Evolutionary conservation across 2,888 invertebrate species (phyloP), one percentile per base, ranked within the genome.

Genomic region (Plutella xylostella): DNA sequence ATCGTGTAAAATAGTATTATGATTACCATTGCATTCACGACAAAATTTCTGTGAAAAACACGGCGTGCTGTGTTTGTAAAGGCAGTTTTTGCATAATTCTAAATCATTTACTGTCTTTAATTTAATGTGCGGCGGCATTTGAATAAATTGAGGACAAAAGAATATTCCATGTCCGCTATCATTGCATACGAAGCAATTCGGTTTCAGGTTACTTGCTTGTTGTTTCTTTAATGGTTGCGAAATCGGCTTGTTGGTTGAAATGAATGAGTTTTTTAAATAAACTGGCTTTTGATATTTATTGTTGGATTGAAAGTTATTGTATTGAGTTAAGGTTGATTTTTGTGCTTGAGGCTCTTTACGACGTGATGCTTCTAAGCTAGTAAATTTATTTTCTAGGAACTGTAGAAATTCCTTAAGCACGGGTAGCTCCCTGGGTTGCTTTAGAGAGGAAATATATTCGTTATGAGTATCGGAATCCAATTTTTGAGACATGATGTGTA

Each of bases 351-450:
- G 38, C 12, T 28, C 14, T 22, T 45, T 45, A 9, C 30, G 11
- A 4, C 39, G 30, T 15, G 45, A 38, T 14, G 34, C 17, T 35
- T 46, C 50, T 9, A 48, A 30, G 7, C 25, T n/a, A 4, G 33
- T 50, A 45, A 50, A 50, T 30, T 48, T 50, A 4, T 5, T 37
- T 35, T 50, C 48, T 21, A 50, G 28, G 35, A 46, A 50, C 12
- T 22, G 9, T 25, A 50, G 31, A 43, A 48, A 48, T 3, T 48
- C 45, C 17, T 37, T 15, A 11, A 50, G 19, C 4, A 9, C 15
- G 9, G 50, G 48, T 20, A 39, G 28, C 18, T 45, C 45, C 19
- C 39, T 19, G 1, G 28, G 45, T n/a, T 41, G 12, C 28, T 44
- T 34, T 6, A 45, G 14, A 9, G 50, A 43, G 14, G n/a, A 21